These are phyloP conservation scores for Tiliacea citrago DNA, from an alignment of 2,888 invertebrate genomes.

Conservation along the genomic window DNA sequence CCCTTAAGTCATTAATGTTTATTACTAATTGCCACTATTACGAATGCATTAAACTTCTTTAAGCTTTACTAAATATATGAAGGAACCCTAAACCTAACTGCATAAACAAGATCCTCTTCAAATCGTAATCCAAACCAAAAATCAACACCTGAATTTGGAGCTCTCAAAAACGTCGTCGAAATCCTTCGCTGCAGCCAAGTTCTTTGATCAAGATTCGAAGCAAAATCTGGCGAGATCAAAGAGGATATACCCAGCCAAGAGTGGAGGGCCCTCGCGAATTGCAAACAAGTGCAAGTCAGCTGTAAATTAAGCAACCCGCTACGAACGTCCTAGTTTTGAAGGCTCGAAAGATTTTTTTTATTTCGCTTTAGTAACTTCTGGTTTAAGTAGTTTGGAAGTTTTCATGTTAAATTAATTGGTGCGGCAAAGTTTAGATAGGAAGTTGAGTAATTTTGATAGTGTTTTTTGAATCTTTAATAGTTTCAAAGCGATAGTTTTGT, in stretches of 20 bases:
- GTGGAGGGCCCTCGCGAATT: slow-evolving; percentile 45
- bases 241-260: slow-evolving; percentile 46
- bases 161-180: slow-evolving; percentile 34
- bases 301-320: slow-evolving; percentile 61
- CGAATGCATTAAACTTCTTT: not conserved
- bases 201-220: slow-evolving; percentile 52
- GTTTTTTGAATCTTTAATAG: slow-evolving; percentile 29
- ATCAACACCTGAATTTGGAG: slow-evolving; percentile 23
- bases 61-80: slow-evolving; percentile 3
- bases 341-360: slow-evolving; percentile 23
- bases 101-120: not conserved
- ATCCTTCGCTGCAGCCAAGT: slow-evolving; percentile 35
- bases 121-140: slow-evolving; percentile 19
- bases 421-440: slow-evolving; percentile 15
- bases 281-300: slow-evolving; percentile 60
- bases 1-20: slow-evolving; percentile 1
- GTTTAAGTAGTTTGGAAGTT: slow-evolving; percentile 29
- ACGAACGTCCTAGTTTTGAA: slow-evolving; percentile 52
- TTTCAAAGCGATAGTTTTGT: slow-evolving; percentile 16
- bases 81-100: not conserved
- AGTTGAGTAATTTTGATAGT: slow-evolving; percentile 19
- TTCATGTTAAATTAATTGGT: slow-evolving; percentile 44
- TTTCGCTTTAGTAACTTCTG: slow-evolving; percentile 37
- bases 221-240: slow-evolving; percentile 57
- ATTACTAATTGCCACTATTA: slow-evolving; percentile 7